Percentiles rank a stretch among this genome's conserved stretches.
Evolutionary conservation across 2,888 invertebrate genomes (phyloP).

Genomic region (Timandra comae): DNA sequence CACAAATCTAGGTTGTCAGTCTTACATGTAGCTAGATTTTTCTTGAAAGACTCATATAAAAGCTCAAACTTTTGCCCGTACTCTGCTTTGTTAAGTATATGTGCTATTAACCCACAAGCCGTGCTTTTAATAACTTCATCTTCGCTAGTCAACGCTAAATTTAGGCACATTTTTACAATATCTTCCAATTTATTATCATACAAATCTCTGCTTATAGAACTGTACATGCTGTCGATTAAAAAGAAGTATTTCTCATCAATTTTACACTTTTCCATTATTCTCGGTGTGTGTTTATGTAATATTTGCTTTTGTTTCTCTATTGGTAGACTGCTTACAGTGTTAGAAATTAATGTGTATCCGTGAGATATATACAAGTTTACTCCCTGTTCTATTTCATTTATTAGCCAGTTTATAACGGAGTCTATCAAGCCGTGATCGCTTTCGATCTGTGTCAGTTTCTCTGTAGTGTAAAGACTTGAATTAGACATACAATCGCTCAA

Average conservation of each 20-base stretch:
- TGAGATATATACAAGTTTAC: constrained; percentile 33
- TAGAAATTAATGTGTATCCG: constrained; percentile 50
- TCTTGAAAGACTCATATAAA: constrained; percentile 50
- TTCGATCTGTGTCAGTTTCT: constrained; percentile 59
- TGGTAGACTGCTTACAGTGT: constrained; percentile 50
- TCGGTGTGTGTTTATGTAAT: constrained; percentile 38
- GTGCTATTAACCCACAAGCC: constrained; percentile 72
- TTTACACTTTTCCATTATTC: constrained; percentile 41
- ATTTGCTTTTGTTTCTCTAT: constrained; percentile 45
- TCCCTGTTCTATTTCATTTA: constrained; percentile 38
- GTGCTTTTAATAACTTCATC: constrained; percentile 37
- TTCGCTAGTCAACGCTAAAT: constrained; percentile 47
- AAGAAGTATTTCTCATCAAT: constrained; percentile 47
- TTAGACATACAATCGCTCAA: constrained; percentile 50
- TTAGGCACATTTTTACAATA: constrained; percentile 47
- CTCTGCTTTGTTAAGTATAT: constrained; percentile 77
- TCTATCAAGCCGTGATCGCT: constrained; percentile 61
- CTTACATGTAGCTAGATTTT: constrained; percentile 32
- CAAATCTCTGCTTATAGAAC: constrained; percentile 58
- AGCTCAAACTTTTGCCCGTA: constrained; percentile 53
- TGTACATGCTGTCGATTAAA: constrained; percentile 71
- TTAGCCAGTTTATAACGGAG: constrained; percentile 52
- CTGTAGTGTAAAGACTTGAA: constrained; percentile 41
- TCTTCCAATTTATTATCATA: constrained; percentile 44
- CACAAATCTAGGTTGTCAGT: constrained; percentile 36